A percentile compares a stretch with the other conserved stretches of the same genome.
Conservation (phyloP, 2,888 invertebrate species). For the Zaprionus bogoriensis region DNA sequence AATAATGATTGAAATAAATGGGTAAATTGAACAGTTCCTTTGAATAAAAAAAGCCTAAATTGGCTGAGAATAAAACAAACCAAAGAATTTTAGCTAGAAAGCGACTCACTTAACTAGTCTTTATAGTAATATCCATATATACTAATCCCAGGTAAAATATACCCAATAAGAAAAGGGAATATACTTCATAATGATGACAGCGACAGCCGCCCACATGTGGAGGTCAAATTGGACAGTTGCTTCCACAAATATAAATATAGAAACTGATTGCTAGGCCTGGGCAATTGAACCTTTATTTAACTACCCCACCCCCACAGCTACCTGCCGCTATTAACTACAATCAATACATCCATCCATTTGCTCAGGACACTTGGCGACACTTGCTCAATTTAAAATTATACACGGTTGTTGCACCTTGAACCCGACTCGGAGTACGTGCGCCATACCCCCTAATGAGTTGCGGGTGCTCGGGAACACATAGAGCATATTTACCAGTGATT, state of each 20-base stretch:
- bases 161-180: too few species aligned
- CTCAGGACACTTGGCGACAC: slow-evolving; percentile 4
- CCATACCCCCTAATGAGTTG: background rate
- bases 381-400: slow-evolving; percentile 34
- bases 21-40: too few species aligned
- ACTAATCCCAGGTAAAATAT: too few species aligned
- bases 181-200: too few species aligned
- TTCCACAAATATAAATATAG: background rate
- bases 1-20: too few species aligned
- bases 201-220: background rate
- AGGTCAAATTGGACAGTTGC: slow-evolving; percentile 12
- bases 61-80: too few species aligned
- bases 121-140: too few species aligned
- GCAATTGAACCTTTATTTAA: slow-evolving; percentile 12
- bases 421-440: slow-evolving; percentile 1
- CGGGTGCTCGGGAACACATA: too few species aligned
- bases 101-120: too few species aligned
- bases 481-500: background rate
- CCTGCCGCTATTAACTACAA: background rate
- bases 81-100: too few species aligned
- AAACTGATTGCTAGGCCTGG: background rate
- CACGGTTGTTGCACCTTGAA: slow-evolving; percentile 5
- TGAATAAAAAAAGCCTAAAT: too few species aligned
- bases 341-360: slow-evolving; percentile 16
- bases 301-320: background rate